Percentiles rank a stretch among this genome's conserved stretches.
These are phyloP conservation scores for Digitonthophagus gazella DNA, from an alignment of 2,888 invertebrate genomes.

Conservation along the genomic window DNA sequence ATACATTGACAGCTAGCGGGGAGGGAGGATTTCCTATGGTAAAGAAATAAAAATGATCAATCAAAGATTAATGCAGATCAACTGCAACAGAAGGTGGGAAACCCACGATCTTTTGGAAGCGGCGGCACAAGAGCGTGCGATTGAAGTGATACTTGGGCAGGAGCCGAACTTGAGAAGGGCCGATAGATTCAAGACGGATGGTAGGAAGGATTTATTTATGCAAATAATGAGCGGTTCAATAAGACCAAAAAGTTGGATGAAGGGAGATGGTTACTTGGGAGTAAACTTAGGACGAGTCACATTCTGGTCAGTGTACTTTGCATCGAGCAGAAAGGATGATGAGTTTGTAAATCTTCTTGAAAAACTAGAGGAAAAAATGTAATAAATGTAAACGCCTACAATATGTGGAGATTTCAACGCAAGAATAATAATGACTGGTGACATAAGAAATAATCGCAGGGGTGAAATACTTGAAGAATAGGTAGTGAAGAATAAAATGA, in stretches of 20 bases:
- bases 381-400: too few relatives aligned
- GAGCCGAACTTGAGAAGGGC: not conserved
- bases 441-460: not conserved
- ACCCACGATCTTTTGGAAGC: not conserved
- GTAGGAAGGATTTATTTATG: too few relatives aligned
- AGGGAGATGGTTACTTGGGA: not conserved
- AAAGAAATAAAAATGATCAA: not conserved
- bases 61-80: not conserved
- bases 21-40: too few relatives aligned
- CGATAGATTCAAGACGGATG: not conserved
- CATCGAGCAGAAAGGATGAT: too few relatives aligned
- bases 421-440: not conserved
- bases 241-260: too few relatives aligned
- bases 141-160: slow-evolving; percentile 5
- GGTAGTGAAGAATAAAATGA: not conserved
- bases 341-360: too few relatives aligned
- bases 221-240: too few relatives aligned
- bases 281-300: not conserved
- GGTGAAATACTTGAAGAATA: slow-evolving; percentile 6
- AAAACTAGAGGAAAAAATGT: too few relatives aligned
- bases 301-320: not conserved
- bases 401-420: too few relatives aligned
- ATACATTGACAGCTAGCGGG: too few relatives aligned
- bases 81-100: too few relatives aligned
- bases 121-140: not conserved